These are phyloP conservation scores for Austrofundulus limnaeus DNA, from an alignment of 2,113 vertebrate species.

Conservation along the genomic window DNA sequence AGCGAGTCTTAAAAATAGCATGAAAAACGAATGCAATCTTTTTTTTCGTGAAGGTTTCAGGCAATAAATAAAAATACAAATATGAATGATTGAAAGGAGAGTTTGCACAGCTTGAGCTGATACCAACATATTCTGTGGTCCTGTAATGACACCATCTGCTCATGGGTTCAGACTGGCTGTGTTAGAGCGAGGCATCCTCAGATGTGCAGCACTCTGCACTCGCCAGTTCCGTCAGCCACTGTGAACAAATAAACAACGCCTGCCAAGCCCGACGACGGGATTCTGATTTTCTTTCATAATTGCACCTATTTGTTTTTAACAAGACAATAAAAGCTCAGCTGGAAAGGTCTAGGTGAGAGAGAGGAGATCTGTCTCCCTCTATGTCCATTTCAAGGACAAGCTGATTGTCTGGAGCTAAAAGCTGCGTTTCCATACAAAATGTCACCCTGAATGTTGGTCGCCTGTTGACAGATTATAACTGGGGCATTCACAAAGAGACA, in stretches of 20 bases:
- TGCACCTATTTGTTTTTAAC: slow-evolving; percentile 55
- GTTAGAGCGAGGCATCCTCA: slow-evolving; percentile 38
- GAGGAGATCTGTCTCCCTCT: slow-evolving; percentile 27
- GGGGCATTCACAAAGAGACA: slow-evolving; percentile 60
- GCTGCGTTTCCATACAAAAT: slow-evolving; percentile 45
- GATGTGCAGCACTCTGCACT: slow-evolving; percentile 39
- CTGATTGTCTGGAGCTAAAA: slow-evolving; percentile 58
- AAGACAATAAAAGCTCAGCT: slow-evolving; percentile 56
- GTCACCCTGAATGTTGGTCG: slow-evolving; percentile 48
- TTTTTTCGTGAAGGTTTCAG: background rate
- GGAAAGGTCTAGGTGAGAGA: slow-evolving; percentile 51
- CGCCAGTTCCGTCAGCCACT: slow-evolving; percentile 43
- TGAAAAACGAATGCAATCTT: background rate
- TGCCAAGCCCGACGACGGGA: slow-evolving; percentile 24
- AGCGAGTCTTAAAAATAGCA: background rate
- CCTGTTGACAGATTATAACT: slow-evolving; percentile 69
- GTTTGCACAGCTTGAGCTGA: slow-evolving; percentile 36
- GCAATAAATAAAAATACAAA: slow-evolving; percentile 12
- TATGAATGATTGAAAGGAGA: slow-evolving; percentile 30
- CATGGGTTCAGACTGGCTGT: slow-evolving; percentile 44
- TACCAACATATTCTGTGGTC: slow-evolving; percentile 49
- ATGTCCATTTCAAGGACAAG: slow-evolving; percentile 59
- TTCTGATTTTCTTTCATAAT: slow-evolving; percentile 52
- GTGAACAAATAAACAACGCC: slow-evolving; percentile 50
- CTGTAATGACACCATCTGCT: slow-evolving; percentile 75